These are phyloP conservation scores for Papilio demoleus DNA, from an alignment of 2,888 invertebrate genomes.

Conservation along the genomic window DNA sequence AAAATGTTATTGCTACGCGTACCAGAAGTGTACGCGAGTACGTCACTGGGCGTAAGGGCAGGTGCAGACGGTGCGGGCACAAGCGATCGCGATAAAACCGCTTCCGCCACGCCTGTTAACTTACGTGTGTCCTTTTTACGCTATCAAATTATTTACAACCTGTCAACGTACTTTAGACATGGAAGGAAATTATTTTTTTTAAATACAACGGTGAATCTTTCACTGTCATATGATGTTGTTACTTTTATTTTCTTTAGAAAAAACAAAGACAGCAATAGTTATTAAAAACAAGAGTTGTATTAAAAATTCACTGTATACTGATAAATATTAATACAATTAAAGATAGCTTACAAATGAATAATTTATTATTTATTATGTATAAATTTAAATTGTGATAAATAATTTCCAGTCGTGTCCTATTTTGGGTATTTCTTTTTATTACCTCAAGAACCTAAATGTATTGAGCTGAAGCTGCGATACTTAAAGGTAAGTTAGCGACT, in stretches of 20 bases:
- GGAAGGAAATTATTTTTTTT: not conserved
- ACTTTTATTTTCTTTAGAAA: too few species aligned
- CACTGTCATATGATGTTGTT: too few species aligned
- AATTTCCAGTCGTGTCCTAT: not conserved
- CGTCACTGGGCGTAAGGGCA: constrained; percentile 53
- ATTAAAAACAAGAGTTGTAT: too few species aligned
- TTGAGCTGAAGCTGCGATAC: too few species aligned
- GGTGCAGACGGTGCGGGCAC: constrained; percentile 58
- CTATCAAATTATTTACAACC: constrained; percentile 62
- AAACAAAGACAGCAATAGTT: too few species aligned
- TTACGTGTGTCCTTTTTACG: constrained; percentile 59
- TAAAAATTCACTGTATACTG: not conserved
- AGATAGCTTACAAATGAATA: not conserved
- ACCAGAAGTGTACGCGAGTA: not conserved
- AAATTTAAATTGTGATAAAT: not conserved
- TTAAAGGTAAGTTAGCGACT: too few species aligned
- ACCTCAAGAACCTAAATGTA: too few species aligned
- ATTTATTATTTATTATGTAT: not conserved
- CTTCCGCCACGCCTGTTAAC: constrained; percentile 55
- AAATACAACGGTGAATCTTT: not conserved
- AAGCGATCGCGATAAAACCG: constrained; percentile 50
- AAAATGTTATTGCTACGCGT: not conserved
- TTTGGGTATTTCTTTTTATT: not conserved
- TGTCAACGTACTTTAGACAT: constrained; percentile 43
- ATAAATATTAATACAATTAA: not conserved